Conservation (phyloP, 2,888 invertebrate species). For the Lagria hirta region DNA sequence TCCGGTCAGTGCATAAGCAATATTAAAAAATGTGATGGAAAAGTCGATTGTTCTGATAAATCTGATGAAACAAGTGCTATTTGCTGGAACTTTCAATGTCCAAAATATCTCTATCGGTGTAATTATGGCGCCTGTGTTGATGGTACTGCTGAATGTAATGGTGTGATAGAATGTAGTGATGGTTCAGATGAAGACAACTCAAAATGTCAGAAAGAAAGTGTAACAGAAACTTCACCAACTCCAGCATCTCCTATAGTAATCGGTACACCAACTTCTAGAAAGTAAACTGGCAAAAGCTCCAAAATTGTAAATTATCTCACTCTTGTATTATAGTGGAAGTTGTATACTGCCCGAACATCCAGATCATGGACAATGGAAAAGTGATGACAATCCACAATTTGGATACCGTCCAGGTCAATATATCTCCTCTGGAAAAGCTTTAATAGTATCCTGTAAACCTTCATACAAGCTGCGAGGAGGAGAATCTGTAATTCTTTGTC, state of each 20-base stretch:
- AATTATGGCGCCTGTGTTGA: constrained; percentile 45
- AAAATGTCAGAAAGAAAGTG: too few species aligned
- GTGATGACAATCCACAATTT: too few species aligned
- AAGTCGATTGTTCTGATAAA: constrained; percentile 35
- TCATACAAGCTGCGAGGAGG: too few species aligned
- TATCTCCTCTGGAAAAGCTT: too few species aligned
- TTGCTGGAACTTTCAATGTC: constrained; percentile 37
- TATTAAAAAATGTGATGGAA: constrained; percentile 35
- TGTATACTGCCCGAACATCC: constrained; percentile 11
- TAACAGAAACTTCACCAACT: constrained; percentile 8
- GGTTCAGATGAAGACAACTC: constrained; percentile 54
- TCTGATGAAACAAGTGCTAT: constrained; percentile 32
- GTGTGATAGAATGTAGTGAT: constrained; percentile 55
- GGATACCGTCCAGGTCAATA: too few species aligned
- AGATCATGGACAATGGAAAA: constrained; percentile 4
- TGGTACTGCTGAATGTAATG: constrained; percentile 59
- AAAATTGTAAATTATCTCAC: too few species aligned
- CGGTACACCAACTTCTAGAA: too few species aligned
- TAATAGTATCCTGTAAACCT: too few species aligned
- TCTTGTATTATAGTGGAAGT: too few species aligned
- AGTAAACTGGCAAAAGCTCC: too few species aligned
- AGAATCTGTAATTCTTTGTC: too few species aligned
- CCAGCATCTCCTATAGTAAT: constrained; percentile 13
- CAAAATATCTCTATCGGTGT: constrained; percentile 38
- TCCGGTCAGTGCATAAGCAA: constrained; percentile 23